Percentiles rank a stretch among this genome's conserved stretches.
These are phyloP conservation scores for Hirtodrosophila cameraria DNA, from an alignment of 2,888 invertebrate genomes.

Conservation along the genomic window DNA sequence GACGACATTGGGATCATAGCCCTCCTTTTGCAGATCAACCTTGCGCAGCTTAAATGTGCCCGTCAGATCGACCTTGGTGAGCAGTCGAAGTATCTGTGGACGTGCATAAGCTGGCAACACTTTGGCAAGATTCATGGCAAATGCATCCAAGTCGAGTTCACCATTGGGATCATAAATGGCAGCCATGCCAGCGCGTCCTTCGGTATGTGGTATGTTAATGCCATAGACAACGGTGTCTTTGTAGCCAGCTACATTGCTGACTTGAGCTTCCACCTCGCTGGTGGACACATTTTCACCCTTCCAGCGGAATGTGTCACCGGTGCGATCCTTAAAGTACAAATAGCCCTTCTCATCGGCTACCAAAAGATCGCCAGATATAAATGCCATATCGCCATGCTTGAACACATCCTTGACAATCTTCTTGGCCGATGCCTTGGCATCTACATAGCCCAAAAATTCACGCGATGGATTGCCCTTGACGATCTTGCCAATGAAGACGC, in stretches of 20 bases:
- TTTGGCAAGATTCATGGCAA: slow-evolving; percentile 87
- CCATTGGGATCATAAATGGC: slow-evolving; percentile 91
- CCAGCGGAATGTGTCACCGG: slow-evolving; percentile 98
- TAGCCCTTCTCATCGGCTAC: slow-evolving; percentile 96
- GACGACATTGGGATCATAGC: slow-evolving; percentile 90
- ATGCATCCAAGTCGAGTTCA: slow-evolving; percentile 86
- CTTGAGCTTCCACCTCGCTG: slow-evolving; percentile 96
- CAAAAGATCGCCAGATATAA: slow-evolving; percentile 96
- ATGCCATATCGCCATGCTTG: slow-evolving; percentile 93
- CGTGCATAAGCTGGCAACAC: slow-evolving; percentile 93
- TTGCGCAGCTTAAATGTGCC: slow-evolving; percentile 99
- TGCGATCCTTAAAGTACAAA: slow-evolving; percentile 97
- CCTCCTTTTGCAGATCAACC: slow-evolving; percentile 94
- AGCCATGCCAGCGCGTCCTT: slow-evolving; percentile 98
- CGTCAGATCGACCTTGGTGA: slow-evolving; percentile 94
- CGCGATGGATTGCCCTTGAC: slow-evolving; percentile 93
- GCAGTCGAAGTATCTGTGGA: slow-evolving; percentile 93
- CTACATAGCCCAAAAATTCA: slow-evolving; percentile 97
- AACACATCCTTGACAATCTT: slow-evolving; percentile 96
- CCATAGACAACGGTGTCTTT: slow-evolving; percentile 97
- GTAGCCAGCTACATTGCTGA: slow-evolving; percentile 92
- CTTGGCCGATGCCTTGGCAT: slow-evolving; percentile 94
- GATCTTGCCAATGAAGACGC: slow-evolving; percentile 98
- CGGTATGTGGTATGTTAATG: slow-evolving; percentile 91
- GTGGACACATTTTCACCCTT: slow-evolving; percentile 99